Evolutionary conservation across 2,113 vertebrate species (phyloP).

Genomic region (Hippolais icterina): DNA sequence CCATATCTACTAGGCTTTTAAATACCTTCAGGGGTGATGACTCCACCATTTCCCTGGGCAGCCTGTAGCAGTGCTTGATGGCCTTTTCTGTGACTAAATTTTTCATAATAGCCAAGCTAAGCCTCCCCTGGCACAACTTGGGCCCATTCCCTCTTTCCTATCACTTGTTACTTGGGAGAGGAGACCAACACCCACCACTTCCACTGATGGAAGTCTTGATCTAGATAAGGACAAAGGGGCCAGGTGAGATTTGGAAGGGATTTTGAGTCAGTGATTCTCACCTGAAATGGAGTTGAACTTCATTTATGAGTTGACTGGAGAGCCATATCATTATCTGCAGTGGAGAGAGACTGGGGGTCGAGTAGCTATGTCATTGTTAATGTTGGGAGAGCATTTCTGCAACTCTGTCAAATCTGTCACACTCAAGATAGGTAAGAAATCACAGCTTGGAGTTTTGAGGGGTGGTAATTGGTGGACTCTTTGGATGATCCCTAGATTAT

Average conservation of each 20-base stretch:
- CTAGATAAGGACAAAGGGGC: not conserved
- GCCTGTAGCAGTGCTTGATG: not conserved
- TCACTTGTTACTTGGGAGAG: not conserved
- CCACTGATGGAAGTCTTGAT: not conserved
- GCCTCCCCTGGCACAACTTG: not conserved
- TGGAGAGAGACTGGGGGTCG: rapidly evolving
- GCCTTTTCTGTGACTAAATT: not conserved
- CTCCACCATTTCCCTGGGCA: not conserved
- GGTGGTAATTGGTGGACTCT: not conserved
- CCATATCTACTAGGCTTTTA: not conserved
- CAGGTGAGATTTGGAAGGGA: not conserved
- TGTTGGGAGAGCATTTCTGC: not conserved
- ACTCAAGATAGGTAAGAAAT: not conserved
- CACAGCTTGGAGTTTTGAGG: not conserved
- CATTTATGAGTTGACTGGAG: not conserved
- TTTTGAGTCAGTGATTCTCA: not conserved
- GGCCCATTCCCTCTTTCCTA: not conserved
- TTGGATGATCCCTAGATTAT: not conserved
- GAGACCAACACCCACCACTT: not conserved
- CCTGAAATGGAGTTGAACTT: not conserved
- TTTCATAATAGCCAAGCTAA: not conserved
- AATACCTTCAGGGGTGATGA: not conserved
- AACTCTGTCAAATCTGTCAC: not conserved
- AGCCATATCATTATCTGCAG: not conserved
- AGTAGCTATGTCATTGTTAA: not conserved